Conservation (phyloP, 2,888 invertebrate genomes). For the Coecobrya sp. region DNA sequence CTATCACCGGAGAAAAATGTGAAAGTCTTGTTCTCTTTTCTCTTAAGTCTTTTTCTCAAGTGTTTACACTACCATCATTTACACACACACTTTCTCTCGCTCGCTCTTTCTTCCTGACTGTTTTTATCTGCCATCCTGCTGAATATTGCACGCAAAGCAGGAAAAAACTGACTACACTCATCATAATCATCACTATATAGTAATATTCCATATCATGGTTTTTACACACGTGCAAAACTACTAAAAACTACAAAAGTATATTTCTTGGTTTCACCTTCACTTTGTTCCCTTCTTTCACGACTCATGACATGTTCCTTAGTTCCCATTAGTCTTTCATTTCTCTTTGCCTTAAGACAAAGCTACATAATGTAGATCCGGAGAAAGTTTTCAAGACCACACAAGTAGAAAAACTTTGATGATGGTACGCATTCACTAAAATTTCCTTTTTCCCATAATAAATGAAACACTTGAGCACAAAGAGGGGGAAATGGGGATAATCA, state of each 20-base stretch:
- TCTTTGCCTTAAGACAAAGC: neutral
- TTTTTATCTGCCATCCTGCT: no score
- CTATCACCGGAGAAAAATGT: constrained; percentile 44
- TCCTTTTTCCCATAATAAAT: constrained; percentile 7
- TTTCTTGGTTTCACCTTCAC: constrained; percentile 14
- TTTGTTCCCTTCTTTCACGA: constrained; percentile 4
- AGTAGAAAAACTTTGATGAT: neutral
- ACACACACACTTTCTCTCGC: neutral
- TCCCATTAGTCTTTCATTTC: neutral
- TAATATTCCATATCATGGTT: neutral
- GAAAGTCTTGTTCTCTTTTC: constrained; percentile 5
- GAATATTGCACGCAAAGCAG: neutral
- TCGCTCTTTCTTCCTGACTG: no score
- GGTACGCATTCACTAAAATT: constrained; percentile 17
- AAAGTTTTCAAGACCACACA: constrained; percentile 33
- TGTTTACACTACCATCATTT: constrained; percentile 39
- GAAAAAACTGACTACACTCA: constrained; percentile 13
- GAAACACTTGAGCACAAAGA: constrained; percentile 24
- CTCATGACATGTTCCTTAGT: neutral
- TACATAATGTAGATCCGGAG: neutral
- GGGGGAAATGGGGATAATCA: constrained; percentile 10
- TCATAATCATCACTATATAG: constrained; percentile 25
- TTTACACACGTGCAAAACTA: constrained; percentile 15
- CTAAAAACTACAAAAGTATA: neutral
- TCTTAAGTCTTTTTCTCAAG: neutral